Conservation (phyloP, 2,797 vertebrate species). For the Mormyrus proboscirostris region DNA sequence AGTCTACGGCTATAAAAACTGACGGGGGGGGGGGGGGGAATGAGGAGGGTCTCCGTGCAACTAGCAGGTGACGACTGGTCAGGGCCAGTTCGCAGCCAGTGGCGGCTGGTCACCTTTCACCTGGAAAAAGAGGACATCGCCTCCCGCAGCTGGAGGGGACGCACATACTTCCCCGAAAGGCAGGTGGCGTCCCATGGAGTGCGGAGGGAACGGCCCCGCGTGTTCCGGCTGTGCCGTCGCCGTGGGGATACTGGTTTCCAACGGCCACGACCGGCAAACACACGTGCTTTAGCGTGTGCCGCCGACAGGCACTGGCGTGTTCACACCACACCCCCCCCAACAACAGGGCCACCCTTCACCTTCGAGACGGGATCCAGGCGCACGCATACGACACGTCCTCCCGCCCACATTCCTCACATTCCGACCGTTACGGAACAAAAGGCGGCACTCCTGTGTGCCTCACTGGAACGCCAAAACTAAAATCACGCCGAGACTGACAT, state of each 20-base stretch:
- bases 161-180: background rate
- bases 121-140: background rate
- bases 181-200: background rate
- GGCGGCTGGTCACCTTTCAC: slow-evolving; percentile 4
- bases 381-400: background rate
- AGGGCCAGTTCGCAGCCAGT: background rate
- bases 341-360: background rate
- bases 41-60: background rate
- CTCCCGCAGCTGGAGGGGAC: background rate
- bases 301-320: background rate
- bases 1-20: background rate
- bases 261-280: background rate
- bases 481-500: background rate
- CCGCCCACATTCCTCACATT: slow-evolving; percentile 50
- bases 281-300: background rate
- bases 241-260: background rate
- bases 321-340: background rate
- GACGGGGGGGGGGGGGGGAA: background rate
- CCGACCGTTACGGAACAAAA: slow-evolving; percentile 14
- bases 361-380: background rate
- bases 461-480: background rate
- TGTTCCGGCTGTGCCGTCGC: background rate
- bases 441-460: background rate
- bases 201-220: background rate
- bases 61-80: background rate